Conservation (phyloP, 2,797 vertebrate species). For the Phyllotis vaccarum region DNA sequence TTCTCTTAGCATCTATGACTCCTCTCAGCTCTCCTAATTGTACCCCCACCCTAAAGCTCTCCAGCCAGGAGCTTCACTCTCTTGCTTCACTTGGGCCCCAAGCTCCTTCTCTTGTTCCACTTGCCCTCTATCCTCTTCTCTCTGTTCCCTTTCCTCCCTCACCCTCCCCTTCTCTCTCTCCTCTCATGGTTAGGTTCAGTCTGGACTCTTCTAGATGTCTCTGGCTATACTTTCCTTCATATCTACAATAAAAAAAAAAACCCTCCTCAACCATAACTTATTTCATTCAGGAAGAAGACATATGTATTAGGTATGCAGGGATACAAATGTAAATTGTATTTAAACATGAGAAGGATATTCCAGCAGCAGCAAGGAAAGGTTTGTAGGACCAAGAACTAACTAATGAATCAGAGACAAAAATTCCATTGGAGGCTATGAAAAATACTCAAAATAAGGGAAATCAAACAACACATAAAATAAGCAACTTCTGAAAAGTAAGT, state of each 20-base stretch:
- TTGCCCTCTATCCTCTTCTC: neutral
- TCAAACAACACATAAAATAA: slow-evolving; percentile 13
- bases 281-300: slow-evolving; percentile 42
- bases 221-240: neutral
- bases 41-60: neutral
- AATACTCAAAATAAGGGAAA: slow-evolving; percentile 25
- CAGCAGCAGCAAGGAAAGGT: neutral
- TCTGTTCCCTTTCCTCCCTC: too few relatives aligned
- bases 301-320: neutral
- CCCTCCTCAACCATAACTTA: neutral
- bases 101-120: neutral
- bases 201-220: neutral
- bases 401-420: slow-evolving; percentile 37
- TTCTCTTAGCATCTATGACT: neutral
- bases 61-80: neutral
- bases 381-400: neutral
- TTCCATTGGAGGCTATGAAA: neutral
- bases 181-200: neutral
- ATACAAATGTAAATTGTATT: slow-evolving; percentile 43
- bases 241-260: neutral
- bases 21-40: neutral
- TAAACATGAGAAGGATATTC: neutral
- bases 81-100: neutral
- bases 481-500: slow-evolving; percentile 47
- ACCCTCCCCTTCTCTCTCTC: too few relatives aligned